Base-by-base conservation (phyloP, 2,888 invertebrate genomes). In the Ormyrus labotus region DNA sequence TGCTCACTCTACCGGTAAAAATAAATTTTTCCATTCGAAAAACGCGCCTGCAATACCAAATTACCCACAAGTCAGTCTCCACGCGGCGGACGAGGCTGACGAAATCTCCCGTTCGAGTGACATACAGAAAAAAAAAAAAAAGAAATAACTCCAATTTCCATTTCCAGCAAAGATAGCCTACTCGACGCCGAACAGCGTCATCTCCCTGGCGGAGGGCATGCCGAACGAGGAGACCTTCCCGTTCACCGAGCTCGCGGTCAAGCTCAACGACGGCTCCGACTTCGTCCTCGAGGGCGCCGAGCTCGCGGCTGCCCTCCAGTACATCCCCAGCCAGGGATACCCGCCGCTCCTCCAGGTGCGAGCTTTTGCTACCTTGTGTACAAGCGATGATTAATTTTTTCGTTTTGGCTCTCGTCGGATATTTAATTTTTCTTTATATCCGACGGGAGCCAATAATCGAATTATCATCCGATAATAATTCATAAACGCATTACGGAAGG, bases 151-250 rank as follows among this genome's bases (percentile, higher is more conserved):
- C 34, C 34, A 34, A 34, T 34, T 34, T 34, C 34, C 34, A 34
- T 2, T 34, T 34, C 34, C 34, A 93, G 93, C 93, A 11, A 93
- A 93, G 87, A 88, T 91, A 13, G 91, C 92, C 77, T 92, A 92
- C 82, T 91, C 91, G 55, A 91, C 91, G 53, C 91, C 91, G 55
- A 91, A 92, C 81, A 91, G 90, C 63, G 90, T 92, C 81, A 92
- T 95, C 11, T 94, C 94, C 0, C 88, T 95, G 48, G 95, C 95
- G 0, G 95, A 95, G 84, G 95, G 95, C 0, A 94, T 95, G 93
- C 95, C 95, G 6, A 95, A 95, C 86, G 95, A 95, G 82, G 91
- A 92, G 8, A 93, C 94, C 13, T 96, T 95, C 87, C 95, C 95
- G 0, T 95, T 95, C 88, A 92, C 92, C 80, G 92, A 92, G 55